Evolutionary conservation across 2,113 vertebrate species (phyloP).

Genomic region (Xenopus tropicalis): DNA sequence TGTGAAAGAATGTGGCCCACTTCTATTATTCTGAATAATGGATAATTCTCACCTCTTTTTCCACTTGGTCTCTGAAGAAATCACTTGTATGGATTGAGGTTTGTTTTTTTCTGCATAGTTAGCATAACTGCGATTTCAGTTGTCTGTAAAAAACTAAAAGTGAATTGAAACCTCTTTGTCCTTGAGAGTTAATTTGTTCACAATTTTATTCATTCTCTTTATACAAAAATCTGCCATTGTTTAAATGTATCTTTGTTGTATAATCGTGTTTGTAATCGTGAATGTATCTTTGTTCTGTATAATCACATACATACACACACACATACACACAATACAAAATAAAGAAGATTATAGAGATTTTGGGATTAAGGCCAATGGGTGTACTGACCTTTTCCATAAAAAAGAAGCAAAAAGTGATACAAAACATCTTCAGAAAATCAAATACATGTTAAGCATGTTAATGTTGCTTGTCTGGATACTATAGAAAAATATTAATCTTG

Average conservation of each 20-base stretch:
- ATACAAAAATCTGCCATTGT: no score
- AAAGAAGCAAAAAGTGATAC: neutral
- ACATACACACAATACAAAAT: no score
- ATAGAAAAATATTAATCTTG: neutral
- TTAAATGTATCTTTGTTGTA: neutral
- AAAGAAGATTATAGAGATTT: no score
- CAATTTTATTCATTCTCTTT: constrained; percentile 47
- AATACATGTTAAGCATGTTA: neutral
- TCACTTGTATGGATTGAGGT: constrained; percentile 51
- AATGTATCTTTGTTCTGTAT: no score
- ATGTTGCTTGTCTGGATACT: neutral
- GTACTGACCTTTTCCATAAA: neutral
- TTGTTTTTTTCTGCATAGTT: constrained; percentile 58
- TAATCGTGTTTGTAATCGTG: neutral
- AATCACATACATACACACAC: no score
- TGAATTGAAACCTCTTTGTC: constrained; percentile 67
- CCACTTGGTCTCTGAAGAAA: constrained; percentile 51
- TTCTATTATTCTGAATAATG: constrained; percentile 63
- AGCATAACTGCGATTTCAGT: constrained; percentile 59
- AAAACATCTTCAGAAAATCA: neutral
- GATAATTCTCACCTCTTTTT: constrained; percentile 57
- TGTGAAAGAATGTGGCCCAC: constrained; percentile 49
- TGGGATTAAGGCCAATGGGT: no score
- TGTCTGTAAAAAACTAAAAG: constrained; percentile 53
- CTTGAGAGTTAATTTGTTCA: constrained; percentile 56